Percentiles rank a stretch among this genome's conserved stretches.
phyloP scores from a whole-genome alignment of 2,888 invertebrate genomes.

The Molanna angustata region DNA sequence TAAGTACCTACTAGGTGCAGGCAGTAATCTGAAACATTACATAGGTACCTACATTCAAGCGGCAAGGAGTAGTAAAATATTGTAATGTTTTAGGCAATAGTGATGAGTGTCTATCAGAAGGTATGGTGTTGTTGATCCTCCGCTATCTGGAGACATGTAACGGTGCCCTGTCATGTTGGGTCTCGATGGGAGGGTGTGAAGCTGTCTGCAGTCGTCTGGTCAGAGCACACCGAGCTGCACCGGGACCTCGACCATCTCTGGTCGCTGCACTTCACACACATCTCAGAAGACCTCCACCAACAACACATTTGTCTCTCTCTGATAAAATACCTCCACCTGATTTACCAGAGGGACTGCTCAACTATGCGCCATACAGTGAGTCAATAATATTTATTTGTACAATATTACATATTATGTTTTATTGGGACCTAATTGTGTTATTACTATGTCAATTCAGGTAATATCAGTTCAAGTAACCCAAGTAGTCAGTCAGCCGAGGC shows the following conservation, averaged over 20 bases:
- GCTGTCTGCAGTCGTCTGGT: constrained; percentile 78
- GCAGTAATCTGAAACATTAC: no score
- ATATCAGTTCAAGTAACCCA: constrained; percentile 75
- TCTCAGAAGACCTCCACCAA: constrained; percentile 53
- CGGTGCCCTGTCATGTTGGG: constrained; percentile 73
- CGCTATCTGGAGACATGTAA: constrained; percentile 73
- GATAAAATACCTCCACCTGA: constrained; percentile 51
- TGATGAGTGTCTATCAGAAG: constrained; percentile 67
- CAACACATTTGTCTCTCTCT: constrained; percentile 52
- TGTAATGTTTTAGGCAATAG: constrained; percentile 16
- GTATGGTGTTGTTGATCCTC: constrained; percentile 79
- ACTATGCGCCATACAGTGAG: constrained; percentile 85
- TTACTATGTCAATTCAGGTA: constrained; percentile 44
- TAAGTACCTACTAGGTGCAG: constrained; percentile 38
- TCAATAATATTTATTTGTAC: not conserved
- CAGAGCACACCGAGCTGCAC: constrained; percentile 67
- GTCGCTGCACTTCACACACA: constrained; percentile 66
- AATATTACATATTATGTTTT: not conserved
- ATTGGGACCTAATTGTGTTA: not conserved
- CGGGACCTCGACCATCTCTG: constrained; percentile 66
- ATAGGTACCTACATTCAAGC: no score
- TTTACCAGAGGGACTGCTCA: constrained; percentile 72
- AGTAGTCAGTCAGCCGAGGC: constrained; percentile 89
- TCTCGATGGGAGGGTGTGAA: constrained; percentile 71
- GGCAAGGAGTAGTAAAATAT: no score